Conservation (phyloP, 2,797 vertebrate genomes). For the Parotocinclus haroldoi region DNA sequence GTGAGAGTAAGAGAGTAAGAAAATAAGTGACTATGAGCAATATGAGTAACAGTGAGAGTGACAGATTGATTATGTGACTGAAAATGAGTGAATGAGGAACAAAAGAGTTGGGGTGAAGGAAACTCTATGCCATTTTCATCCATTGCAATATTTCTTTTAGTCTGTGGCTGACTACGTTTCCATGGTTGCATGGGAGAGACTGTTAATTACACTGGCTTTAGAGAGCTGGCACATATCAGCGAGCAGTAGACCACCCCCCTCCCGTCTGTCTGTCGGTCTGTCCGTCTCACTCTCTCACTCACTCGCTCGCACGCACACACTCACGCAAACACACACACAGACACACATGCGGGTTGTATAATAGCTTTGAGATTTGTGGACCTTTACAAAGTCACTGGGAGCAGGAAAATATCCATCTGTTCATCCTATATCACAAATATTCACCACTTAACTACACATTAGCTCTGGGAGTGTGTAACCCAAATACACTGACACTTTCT, state of each 20-base stretch:
- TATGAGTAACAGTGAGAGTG: conserved; percentile 26
- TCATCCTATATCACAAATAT: neutral
- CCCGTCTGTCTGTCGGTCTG: neutral
- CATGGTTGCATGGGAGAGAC: conserved; percentile 65
- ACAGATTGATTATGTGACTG: conserved; percentile 10
- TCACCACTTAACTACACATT: neutral
- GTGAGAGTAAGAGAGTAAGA: neutral
- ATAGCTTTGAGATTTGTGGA: conserved; percentile 3
- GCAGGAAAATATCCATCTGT: conserved; percentile 18
- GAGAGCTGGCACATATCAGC: conserved; percentile 23
- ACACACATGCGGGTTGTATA: neutral
- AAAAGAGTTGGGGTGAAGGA: conserved; percentile 4
- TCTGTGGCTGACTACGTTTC: conserved; percentile 57
- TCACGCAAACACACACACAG: neutral
- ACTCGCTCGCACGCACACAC: neutral
- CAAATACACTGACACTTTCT: no score
- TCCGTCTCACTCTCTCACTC: neutral
- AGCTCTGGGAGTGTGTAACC: neutral
- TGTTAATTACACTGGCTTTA: conserved; percentile 58
- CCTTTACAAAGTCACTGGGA: neutral
- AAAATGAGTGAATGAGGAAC: conserved; percentile 21
- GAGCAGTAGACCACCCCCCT: conserved; percentile 11
- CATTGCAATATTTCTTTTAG: conserved; percentile 54
- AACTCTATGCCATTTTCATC: conserved; percentile 61
- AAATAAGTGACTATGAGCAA: conserved; percentile 1